Percentiles rank a stretch among this genome's conserved stretches.
Conservation (phyloP, 2,888 invertebrate species). For the Minunthozetes semirufus region DNA sequence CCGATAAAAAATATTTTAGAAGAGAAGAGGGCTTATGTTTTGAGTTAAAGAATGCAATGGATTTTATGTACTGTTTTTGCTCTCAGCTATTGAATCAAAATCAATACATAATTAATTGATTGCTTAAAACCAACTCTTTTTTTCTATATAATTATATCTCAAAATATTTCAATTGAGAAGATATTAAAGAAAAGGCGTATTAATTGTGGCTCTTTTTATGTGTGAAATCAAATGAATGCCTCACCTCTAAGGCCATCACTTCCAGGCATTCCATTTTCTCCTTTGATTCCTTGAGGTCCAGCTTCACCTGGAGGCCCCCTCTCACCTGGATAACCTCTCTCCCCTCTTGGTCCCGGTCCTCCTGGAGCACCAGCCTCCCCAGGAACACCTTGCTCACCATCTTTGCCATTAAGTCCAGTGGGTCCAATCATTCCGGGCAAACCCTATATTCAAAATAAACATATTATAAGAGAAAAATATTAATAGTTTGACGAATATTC, state of each 20-base stretch:
- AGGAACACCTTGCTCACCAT: slow-evolving; percentile 64
- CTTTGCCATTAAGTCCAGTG: slow-evolving; percentile 69
- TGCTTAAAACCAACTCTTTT: too few relatives aligned
- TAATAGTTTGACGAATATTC: neutral
- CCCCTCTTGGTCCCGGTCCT: slow-evolving; percentile 50
- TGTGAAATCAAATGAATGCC: neutral
- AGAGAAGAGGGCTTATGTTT: too few relatives aligned
- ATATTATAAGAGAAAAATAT: neutral
- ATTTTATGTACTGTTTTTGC: too few relatives aligned
- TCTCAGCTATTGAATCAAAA: too few relatives aligned
- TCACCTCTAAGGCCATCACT: slow-evolving; percentile 42
- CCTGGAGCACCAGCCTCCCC: slow-evolving; percentile 67
- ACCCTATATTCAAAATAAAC: slow-evolving; percentile 51
- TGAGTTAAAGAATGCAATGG: too few relatives aligned
- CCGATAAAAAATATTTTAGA: too few relatives aligned
- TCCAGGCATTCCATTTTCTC: slow-evolving; percentile 53
- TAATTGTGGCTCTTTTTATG: too few relatives aligned
- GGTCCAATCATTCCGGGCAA: slow-evolving; percentile 67
- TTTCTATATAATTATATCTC: too few relatives aligned
- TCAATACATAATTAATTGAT: too few relatives aligned
- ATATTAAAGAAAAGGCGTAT: too few relatives aligned
- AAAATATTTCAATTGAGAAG: neutral
- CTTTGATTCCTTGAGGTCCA: slow-evolving; percentile 67
- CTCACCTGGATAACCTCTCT: slow-evolving; percentile 62
- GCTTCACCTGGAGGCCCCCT: slow-evolving; percentile 67